Conservation (phyloP, 2,113 vertebrate species). For the Myodes glareolus region DNA sequence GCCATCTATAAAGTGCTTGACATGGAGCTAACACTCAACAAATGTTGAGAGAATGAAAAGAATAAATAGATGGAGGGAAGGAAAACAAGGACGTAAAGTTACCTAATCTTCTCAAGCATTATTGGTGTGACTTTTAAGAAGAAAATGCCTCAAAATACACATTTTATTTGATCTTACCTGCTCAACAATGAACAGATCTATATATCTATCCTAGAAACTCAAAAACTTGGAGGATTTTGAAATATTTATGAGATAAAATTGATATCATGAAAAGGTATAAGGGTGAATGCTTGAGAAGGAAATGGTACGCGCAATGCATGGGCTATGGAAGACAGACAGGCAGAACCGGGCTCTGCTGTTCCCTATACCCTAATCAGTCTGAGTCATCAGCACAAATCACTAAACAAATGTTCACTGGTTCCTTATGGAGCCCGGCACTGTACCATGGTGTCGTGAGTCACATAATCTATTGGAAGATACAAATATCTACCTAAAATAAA, state of each 20-base stretch:
- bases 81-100: neutral
- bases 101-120: neutral
- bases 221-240: neutral
- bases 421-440: neutral
- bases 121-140: neutral
- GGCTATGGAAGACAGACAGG: neutral
- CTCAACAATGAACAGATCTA: neutral
- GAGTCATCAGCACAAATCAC: neutral
- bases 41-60: conserved; percentile 31
- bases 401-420: neutral
- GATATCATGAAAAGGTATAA: neutral
- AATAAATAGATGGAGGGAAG: neutral
- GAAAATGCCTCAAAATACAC: neutral
- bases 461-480: neutral
- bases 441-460: neutral
- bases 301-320: neutral
- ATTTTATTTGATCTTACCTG: neutral
- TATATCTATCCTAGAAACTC: neutral
- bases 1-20: neutral
- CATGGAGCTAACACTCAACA: neutral
- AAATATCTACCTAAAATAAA: conserved; percentile 41
- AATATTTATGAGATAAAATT: neutral
- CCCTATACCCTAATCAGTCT: conserved; percentile 35
- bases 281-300: neutral
- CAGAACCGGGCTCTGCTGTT: neutral